A percentile compares a stretch with the other conserved stretches of the same genome.
Evolutionary conservation across 2,113 vertebrate genomes (phyloP).

Genomic region (Proterorhinus semilunaris): DNA sequence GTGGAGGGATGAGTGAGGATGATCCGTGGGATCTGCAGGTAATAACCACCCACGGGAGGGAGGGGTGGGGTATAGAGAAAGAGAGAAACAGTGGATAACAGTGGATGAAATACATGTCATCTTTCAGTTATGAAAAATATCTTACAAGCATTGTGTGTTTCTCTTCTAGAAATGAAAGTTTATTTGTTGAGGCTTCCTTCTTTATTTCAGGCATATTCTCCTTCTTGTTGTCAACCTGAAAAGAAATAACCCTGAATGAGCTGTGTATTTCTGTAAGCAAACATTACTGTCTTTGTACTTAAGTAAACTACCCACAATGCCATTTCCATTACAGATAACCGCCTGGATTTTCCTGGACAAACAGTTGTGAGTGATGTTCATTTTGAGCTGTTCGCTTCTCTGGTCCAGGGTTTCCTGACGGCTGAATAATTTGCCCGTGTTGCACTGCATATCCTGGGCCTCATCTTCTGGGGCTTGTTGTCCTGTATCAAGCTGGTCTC

Average conservation of each 20-base stretch:
- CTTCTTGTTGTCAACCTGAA: slow-evolving; percentile 47
- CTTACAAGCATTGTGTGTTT: slow-evolving; percentile 78
- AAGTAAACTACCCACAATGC: slow-evolving; percentile 55
- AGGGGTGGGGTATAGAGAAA: slow-evolving; percentile 1
- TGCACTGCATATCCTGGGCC: slow-evolving; percentile 5
- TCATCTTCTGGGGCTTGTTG: not conserved
- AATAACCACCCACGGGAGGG: slow-evolving; percentile 16
- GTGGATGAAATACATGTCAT: too few relatives aligned
- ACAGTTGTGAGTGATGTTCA: slow-evolving; percentile 17
- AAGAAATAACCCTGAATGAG: slow-evolving; percentile 6
- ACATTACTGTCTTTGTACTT: not conserved
- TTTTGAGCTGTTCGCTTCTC: slow-evolving; percentile 6
- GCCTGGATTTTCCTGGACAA: slow-evolving; percentile 51
- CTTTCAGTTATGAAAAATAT: not conserved
- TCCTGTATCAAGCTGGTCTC: slow-evolving; percentile 41
- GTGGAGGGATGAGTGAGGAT: slow-evolving; percentile 85
- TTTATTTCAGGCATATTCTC: slow-evolving; percentile 32
- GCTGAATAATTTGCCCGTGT: slow-evolving; percentile 24
- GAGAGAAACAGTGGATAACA: not conserved
- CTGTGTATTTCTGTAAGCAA: not conserved
- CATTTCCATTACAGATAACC: slow-evolving; percentile 68
- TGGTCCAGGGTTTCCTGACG: not conserved
- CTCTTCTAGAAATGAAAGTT: slow-evolving; percentile 45
- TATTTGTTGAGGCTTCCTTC: slow-evolving; percentile 52
- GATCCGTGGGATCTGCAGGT: slow-evolving; percentile 81